phyloP scores from a whole-genome alignment of 64 coral and sea anemone genomes.

The Porites australiensis region DNA sequence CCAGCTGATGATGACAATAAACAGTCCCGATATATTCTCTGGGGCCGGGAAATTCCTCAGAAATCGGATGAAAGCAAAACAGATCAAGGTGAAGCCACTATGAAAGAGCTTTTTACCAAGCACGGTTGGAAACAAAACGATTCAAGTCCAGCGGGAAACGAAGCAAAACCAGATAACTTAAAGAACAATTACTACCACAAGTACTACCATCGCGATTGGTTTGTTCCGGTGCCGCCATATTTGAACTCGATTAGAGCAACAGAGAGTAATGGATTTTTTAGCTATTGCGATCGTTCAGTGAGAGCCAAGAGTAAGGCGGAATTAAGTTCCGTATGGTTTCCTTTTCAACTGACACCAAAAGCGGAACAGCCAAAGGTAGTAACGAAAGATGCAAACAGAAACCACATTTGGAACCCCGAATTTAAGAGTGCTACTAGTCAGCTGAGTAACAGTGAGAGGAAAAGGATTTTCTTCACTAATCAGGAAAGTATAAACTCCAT shows the following conservation, averaged over 20 bases:
- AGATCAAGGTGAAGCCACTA: background rate
- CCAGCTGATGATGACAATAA: background rate
- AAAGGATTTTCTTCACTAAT: background rate
- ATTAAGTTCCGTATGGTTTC: conserved; percentile 21
- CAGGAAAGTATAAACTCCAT: background rate
- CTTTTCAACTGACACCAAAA: background rate
- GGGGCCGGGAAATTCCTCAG: background rate
- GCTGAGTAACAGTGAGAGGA: background rate
- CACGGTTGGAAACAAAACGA: background rate
- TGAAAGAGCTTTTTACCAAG: too few relatives aligned
- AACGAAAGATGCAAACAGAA: background rate
- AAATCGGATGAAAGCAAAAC: background rate
- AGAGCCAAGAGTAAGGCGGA: background rate
- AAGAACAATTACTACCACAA: background rate
- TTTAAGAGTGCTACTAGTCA: background rate
- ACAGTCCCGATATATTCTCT: background rate
- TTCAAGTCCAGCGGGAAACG: background rate
- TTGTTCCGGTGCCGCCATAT: background rate
- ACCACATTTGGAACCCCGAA: background rate
- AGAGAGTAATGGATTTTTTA: background rate
- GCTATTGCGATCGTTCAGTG: background rate
- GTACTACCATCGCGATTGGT: background rate
- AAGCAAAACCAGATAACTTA: background rate
- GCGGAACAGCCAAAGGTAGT: background rate
- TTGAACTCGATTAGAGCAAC: background rate